Evolutionary conservation across 2,797 vertebrate genomes (phyloP).

Genomic region (Macropus fuliginosus): DNA sequence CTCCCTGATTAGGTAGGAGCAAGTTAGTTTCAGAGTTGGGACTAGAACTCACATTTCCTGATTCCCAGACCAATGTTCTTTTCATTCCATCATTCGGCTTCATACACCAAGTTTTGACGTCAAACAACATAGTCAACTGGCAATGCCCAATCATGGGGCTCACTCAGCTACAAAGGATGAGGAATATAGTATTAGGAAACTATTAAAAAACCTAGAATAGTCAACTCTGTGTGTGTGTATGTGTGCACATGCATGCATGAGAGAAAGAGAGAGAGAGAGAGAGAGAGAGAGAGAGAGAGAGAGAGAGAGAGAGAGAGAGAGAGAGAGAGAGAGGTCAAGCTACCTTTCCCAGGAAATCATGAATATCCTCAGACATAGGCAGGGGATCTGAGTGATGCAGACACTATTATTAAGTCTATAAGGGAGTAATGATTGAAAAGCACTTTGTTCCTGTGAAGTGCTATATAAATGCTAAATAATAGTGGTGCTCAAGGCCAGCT

Average conservation of each 20-base stretch:
- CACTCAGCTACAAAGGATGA: background rate
- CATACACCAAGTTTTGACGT: background rate
- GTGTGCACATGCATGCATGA: background rate
- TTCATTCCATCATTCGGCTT: background rate
- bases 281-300: background rate
- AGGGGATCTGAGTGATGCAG: background rate
- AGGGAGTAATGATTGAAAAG: background rate
- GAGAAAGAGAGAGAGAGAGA: too few species aligned
- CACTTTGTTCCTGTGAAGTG: constrained; percentile 31
- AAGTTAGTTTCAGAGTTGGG: background rate
- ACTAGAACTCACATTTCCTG: background rate
- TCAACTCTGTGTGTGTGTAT: background rate
- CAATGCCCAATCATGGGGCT: background rate
- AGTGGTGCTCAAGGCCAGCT: background rate
- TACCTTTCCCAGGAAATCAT: background rate
- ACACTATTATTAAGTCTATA: constrained; percentile 4
- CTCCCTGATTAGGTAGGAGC: background rate
- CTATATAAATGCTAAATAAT: constrained; percentile 36
- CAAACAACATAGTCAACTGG: background rate
- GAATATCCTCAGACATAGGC: constrained; percentile 1
- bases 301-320: too few species aligned
- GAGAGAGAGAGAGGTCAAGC: too few species aligned
- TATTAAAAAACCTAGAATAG: background rate
- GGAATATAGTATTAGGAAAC: background rate
- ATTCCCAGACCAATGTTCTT: background rate